Evolutionary conservation across 2,797 vertebrate genomes (phyloP).

Genomic region (Muraenolepis orangiensis): DNA sequence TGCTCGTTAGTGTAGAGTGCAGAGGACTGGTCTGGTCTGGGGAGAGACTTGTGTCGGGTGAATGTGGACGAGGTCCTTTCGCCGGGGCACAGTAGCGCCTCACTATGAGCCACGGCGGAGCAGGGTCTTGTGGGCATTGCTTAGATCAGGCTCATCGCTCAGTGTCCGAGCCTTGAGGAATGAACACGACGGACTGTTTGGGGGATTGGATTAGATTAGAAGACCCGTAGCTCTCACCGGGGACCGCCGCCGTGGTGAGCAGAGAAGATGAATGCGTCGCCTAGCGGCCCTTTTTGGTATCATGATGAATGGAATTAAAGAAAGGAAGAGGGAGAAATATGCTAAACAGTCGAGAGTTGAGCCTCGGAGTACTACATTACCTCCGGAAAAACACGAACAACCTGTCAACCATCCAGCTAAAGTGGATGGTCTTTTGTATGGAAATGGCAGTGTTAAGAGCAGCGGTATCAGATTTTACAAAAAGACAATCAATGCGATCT

Average conservation of each 20-base stretch:
- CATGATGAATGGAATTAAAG: neutral
- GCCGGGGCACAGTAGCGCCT: neutral
- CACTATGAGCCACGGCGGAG: neutral
- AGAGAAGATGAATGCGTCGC: neutral
- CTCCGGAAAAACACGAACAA: neutral
- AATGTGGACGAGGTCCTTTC: neutral
- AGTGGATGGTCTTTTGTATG: neutral
- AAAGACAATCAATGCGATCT: neutral
- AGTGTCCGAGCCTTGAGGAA: neutral
- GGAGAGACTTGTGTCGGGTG: neutral
- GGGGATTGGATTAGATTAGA: slow-evolving; percentile 17
- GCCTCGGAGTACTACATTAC: neutral
- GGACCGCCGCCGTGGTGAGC: slow-evolving; percentile 12
- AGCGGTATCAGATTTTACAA: neutral
- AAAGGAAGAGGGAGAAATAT: neutral
- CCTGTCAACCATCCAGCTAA: neutral
- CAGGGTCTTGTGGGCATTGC: neutral
- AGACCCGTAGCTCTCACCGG: slow-evolving; percentile 1
- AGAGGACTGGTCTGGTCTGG: neutral
- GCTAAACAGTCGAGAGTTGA: neutral
- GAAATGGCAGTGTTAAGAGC: neutral
- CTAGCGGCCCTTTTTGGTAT: neutral
- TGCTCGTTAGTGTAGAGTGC: neutral
- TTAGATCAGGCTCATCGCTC: neutral
- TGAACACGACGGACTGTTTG: slow-evolving; percentile 1